Base-by-base conservation (phyloP, 37 sponge, comb jelly and placozoan species). In the Mnemiopsis leidyi region DNA sequence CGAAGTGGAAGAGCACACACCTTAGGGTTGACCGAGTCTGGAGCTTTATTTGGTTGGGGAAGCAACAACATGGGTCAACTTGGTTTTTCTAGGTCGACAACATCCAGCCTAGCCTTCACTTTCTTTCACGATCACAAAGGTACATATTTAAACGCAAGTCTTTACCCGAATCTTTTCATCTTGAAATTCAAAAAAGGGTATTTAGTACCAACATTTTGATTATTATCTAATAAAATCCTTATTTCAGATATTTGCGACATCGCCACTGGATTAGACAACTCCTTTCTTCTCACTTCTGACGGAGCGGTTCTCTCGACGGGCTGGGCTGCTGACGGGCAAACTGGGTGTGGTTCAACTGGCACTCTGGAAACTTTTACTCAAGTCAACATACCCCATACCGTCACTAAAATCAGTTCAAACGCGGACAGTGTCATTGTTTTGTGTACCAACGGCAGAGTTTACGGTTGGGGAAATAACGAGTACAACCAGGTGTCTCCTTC, bases 391-490 rank as follows among this genome's bases (percentile, higher is more conserved):
- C 90, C 90, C 0, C 29, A 40, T n/a, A 0, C 61, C 36, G 90
- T 85, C 25, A 85, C 23, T 35, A 40, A 39, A 26, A 40, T 85
- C 9, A 32, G 24, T 0, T 85, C 61, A 39, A 32, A 18, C 39
- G 90, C 61, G 13, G 90, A 85, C 61, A 85, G 29, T 85, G 25
- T 29, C 5, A 25, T 85, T 38, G 90, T 85, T 7, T n/a, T 38
- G 90, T 40, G 61, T 23, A 37, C 18, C 29, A 40, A 85, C 23
- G 90, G 90, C 0, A 40, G 23, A 61, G 90, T 85, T 26, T 85
- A n/a, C 21, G 90, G 90, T 7, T 85, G 90, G 90, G 90, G 90
- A 20, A 85, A 85, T 38, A 85, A 85, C 61, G 90, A 85, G 48
- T 85, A 85, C 29, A 34, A 85, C 90, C 90, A 85, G 30, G 25